A percentile compares a stretch with the other conserved stretches of the same genome.
phyloP scores from a whole-genome alignment of 2,113 vertebrate genomes.

The Gopherus flavomarginatus region DNA sequence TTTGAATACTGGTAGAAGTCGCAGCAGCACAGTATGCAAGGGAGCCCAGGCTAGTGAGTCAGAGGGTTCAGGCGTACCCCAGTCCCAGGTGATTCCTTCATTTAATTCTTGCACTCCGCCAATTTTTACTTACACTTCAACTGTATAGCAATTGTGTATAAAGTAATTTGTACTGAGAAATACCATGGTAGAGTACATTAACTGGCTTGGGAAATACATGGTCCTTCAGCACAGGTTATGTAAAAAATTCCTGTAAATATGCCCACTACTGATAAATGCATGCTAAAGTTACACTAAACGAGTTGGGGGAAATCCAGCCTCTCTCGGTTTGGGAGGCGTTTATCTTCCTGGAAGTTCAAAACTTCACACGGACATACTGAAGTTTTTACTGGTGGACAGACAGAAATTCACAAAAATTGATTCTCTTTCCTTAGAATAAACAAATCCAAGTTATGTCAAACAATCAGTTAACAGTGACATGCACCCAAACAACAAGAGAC shows the following conservation, averaged over 20 bases:
- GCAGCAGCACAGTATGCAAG: too few species aligned
- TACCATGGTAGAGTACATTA: not conserved
- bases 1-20: too few species aligned
- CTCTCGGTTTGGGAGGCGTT: not conserved
- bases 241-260: not conserved
- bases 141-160: not conserved
- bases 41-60: too few species aligned
- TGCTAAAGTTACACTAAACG: not conserved
- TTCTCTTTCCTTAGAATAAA: not conserved
- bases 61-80: too few species aligned
- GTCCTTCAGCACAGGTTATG: not conserved
- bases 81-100: not conserved
- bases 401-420: not conserved
- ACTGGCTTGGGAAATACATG: not conserved
- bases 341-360: not conserved
- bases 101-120: not conserved
- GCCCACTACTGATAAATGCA: not conserved
- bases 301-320: not conserved
- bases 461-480: not conserved
- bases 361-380: not conserved
- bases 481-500: fast-evolving
- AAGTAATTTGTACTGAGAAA: not conserved
- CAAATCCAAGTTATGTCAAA: not conserved
- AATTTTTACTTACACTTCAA: not conserved
- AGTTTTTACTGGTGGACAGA: not conserved